These are phyloP conservation scores for Philereme vetulata DNA, from an alignment of 2,888 invertebrate genomes.

Conservation along the genomic window DNA sequence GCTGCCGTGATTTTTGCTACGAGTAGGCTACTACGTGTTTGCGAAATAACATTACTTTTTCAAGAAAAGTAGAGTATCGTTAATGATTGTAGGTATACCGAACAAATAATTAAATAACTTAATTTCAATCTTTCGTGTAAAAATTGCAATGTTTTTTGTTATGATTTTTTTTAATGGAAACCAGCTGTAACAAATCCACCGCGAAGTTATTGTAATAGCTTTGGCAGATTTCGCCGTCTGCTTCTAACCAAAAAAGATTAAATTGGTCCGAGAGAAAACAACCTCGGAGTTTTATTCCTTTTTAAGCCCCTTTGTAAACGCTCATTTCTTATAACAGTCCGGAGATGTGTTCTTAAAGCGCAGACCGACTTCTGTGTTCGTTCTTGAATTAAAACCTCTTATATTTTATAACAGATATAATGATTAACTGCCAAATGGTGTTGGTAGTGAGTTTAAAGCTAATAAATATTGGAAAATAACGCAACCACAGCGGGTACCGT, in stretches of 20 bases:
- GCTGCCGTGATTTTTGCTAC: conserved; percentile 11
- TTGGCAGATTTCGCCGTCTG: conserved; percentile 35
- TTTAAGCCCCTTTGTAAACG: conserved; percentile 37
- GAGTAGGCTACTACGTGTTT: not conserved
- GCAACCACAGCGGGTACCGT: conserved; percentile 34
- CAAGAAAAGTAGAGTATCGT: too few relatives aligned
- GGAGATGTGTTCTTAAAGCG: conserved; percentile 20
- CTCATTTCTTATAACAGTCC: conserved; percentile 30
- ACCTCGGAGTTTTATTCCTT: conserved; percentile 36
- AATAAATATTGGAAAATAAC: conserved; percentile 39
- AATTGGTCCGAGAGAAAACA: conserved; percentile 38
- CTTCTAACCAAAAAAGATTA: conserved; percentile 37
- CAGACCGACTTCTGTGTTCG: conserved; percentile 19
- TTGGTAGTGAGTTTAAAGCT: conserved; percentile 30
- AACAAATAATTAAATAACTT: conserved; percentile 1
- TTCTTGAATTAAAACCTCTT: conserved; percentile 25
- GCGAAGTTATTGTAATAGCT: conserved; percentile 39
- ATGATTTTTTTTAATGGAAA: conserved; percentile 32
- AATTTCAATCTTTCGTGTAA: conserved; percentile 15
- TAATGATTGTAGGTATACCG: too few relatives aligned
- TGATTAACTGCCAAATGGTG: conserved; percentile 32
- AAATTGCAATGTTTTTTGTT: conserved; percentile 28
- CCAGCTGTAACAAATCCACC: conserved; percentile 38
- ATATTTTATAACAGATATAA: conserved; percentile 28
- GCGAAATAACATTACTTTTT: not conserved